phyloP scores from a whole-genome alignment of 1,140 invertebrate genomes.

The Monomorium pharaonis region DNA sequence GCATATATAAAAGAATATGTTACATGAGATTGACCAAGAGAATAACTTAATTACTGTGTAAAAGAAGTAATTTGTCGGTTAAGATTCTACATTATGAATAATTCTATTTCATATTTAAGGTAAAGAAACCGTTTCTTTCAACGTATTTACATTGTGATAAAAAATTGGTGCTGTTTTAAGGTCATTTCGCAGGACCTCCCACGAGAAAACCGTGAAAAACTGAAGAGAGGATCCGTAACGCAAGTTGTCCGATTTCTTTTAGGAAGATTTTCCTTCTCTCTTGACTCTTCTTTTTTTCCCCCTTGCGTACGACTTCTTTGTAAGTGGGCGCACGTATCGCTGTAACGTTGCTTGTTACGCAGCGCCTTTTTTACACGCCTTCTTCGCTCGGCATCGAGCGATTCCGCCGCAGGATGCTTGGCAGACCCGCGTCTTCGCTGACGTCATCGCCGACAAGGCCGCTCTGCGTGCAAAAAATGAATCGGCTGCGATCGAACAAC shows the following conservation, averaged over 20 bases:
- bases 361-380: slow-evolving; percentile 69
- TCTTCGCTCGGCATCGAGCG: slow-evolving; percentile 54
- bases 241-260: slow-evolving; percentile 48
- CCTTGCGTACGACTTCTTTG: slow-evolving; percentile 67
- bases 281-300: slow-evolving; percentile 62
- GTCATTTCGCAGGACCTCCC: not conserved
- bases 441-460: slow-evolving; percentile 56
- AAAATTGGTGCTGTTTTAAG: not conserved
- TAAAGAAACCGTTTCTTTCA: not conserved
- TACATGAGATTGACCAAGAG: not conserved
- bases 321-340: slow-evolving; percentile 73
- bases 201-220: not conserved
- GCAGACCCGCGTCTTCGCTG: slow-evolving; percentile 54
- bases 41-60: not conserved
- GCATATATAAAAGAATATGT: not conserved
- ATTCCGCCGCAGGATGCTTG: slow-evolving; percentile 57
- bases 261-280: slow-evolving; percentile 69
- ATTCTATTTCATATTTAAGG: not conserved
- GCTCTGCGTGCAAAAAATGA: slow-evolving; percentile 60
- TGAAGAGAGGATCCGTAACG: slow-evolving; percentile 17
- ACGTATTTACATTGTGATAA: not conserved
- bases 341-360: slow-evolving; percentile 76
- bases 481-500: slow-evolving; percentile 34
- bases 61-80: not conserved
- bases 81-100: not conserved